Percentiles rank a stretch among this genome's conserved stretches.
phyloP scores from a whole-genome alignment of 1,140 invertebrate species.

The Nomia melanderi region DNA sequence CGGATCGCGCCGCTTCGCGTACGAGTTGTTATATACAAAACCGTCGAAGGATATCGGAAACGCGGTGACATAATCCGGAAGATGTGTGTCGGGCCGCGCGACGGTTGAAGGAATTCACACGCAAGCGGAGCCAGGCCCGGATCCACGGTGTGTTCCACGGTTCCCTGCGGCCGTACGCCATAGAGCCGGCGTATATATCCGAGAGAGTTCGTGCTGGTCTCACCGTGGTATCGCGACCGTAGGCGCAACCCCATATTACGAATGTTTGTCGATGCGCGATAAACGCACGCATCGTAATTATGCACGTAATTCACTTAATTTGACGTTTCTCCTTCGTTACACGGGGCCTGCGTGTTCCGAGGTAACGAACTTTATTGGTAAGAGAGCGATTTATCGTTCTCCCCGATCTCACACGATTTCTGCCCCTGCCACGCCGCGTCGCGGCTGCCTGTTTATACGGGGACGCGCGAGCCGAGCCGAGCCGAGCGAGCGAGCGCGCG shows the following conservation, averaged over 20 bases:
- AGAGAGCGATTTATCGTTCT: conserved; percentile 66
- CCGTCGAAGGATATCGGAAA: no score
- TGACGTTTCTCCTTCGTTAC: conserved; percentile 64
- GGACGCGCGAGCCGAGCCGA: background rate
- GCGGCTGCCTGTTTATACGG: conserved; percentile 43
- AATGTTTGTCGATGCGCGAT: conserved; percentile 68
- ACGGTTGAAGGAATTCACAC: no score
- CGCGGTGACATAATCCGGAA: no score
- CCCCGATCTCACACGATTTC: conserved; percentile 63
- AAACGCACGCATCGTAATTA: conserved; percentile 67
- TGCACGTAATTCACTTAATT: conserved; percentile 70
- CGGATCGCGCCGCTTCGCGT: no score
- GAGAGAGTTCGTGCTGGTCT: conserved; percentile 54
- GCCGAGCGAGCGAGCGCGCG: conserved; percentile 5
- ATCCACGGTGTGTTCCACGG: no score
- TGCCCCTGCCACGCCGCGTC: conserved; percentile 39
- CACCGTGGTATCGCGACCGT: conserved; percentile 38
- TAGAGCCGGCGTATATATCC: background rate
- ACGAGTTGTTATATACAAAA: no score
- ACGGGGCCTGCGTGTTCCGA: conserved; percentile 63
- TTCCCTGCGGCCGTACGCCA: no score
- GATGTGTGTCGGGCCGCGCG: no score
- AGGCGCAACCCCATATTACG: conserved; percentile 57
- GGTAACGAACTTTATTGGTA: conserved; percentile 69
- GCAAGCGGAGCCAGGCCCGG: no score